Evolutionary conservation across 2,113 vertebrate genomes (phyloP).

Genomic region (Sinocyclocheilus anophthalmus): DNA sequence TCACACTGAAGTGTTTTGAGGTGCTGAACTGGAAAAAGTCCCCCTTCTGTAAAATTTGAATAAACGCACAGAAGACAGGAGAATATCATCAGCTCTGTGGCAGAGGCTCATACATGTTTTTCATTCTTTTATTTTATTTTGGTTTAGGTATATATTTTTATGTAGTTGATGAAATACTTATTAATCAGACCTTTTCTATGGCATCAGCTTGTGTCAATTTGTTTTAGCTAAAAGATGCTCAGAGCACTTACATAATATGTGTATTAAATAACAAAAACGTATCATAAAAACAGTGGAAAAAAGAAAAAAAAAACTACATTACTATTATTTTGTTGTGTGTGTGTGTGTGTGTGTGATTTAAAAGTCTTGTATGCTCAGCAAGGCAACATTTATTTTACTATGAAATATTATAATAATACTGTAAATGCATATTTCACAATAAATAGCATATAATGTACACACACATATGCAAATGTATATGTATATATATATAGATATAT

Average conservation of each 20-base stretch:
- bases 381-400: background rate
- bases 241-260: background rate
- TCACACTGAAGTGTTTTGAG: slow-evolving; percentile 79
- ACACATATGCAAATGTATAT: too few species aligned
- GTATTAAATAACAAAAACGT: background rate
- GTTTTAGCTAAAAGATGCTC: background rate
- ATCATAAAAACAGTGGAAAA: too few species aligned
- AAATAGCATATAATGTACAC: too few species aligned
- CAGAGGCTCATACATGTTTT: slow-evolving; percentile 31
- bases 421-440: background rate
- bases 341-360: background rate
- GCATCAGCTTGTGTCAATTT: slow-evolving; percentile 25
- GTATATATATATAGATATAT: background rate
- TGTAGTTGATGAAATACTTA: slow-evolving; percentile 60
- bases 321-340: too few species aligned
- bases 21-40: slow-evolving; percentile 83
- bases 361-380: background rate
- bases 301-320: too few species aligned
- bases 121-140: slow-evolving; percentile 46
- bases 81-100: slow-evolving; percentile 61
- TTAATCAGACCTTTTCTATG: slow-evolving; percentile 52
- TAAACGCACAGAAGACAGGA: slow-evolving; percentile 73
- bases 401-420: background rate
- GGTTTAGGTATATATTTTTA: slow-evolving; percentile 26
- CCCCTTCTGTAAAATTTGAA: slow-evolving; percentile 79